Base-by-base conservation (phyloP, 2,888 invertebrate genomes). In the Clostera curtula region DNA sequence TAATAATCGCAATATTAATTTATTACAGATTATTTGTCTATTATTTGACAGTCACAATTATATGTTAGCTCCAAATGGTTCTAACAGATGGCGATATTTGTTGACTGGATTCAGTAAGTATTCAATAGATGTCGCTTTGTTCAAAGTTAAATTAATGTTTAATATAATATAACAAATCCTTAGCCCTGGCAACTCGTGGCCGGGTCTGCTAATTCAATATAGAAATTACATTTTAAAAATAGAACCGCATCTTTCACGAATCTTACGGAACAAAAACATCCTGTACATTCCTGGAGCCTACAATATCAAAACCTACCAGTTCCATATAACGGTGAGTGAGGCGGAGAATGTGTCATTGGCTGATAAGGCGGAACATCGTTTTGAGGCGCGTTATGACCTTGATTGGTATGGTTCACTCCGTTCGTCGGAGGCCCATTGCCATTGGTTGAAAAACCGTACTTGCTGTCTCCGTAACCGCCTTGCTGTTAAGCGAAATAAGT, bases 391-490 rank as follows among this genome's bases (percentile, higher is more conserved):
- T 37, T 74, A 52, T 50, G 74, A 26, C 25, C 54, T 42, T 47
- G 72, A 40, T 33, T 67, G 56, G n/a, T n/a, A n/a, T 69, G 76
- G 67, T 38, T 55, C 51, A 60, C 62, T 46, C 55, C 40, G 24
- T 53, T 68, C 36, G 64, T 43, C 30, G 67, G 44, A 5, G 40
- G 42, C 3, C 63, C 75, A 39, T 68, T 74, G 24, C 70, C 63
- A 51, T 75, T 85, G 36, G 85, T 51, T 33, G 88, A 82, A 64
- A 88, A 88, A 19, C 89, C 87, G 56, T 89, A 90, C 54, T 89
- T 89, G 65, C 85, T 88, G 67, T 89, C 89, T 25, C 84, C 84
- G 39, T 84, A 85, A 5, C 80, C 84, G 37, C 80, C 76, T 63
- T 83, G 80, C 82, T 80, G 66, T 56, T 42, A 17, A 27, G 11